Evolutionary conservation across 2,797 vertebrate species (phyloP), one percentile per base, ranked within the genome.

Genomic region (Anguilla marmorata): DNA sequence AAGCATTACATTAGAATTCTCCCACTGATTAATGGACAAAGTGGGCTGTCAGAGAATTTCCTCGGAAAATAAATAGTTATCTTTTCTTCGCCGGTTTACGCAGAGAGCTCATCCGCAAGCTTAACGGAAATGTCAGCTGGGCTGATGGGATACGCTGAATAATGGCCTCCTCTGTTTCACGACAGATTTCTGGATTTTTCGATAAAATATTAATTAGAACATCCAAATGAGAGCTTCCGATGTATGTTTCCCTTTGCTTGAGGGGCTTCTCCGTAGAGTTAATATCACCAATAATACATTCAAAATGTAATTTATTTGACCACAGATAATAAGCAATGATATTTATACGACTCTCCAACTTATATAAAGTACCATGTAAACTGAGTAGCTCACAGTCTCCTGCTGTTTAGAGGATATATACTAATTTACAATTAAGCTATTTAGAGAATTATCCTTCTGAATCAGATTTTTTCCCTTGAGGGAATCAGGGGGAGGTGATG

Each of bases 351-450:
- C 79, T n/a, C 41, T 82, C 41, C 79, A 82, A 12, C 24, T 24
- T n/a, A n/a, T n/a, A 50, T 8, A 82, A 82, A 50, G 79, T 24
- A 82, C 21, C 21, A n/a, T 82, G 16, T 6, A 82, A 50, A 11
- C 79, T 12, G n/a, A 50, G 76, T 80, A 21, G 0, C 41, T 45
- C 41, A 24, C 37, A 2, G 21, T n/a, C 45, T 45, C 37, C 45
- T 24, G 79, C 79, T 82, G 45, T 82, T 82, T 11, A 82, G 16
- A 11, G 6, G 79, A n/a, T 45, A 45, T 80, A 48, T 48, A n/a
- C 79, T 21, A 50, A 82, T 82, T 82, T 82, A 82, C 45, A 45
- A 50, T 82, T 48, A 82, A 82, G 19, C 41, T 50, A 82, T 82
- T 82, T 82, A 24, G 45, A 82, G 79, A 82, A 50, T 82, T 82